A percentile compares a stretch with the other conserved stretches of the same genome.
phyloP scores from a whole-genome alignment of 2,797 vertebrate species.

The Peromyscus aztecus region DNA sequence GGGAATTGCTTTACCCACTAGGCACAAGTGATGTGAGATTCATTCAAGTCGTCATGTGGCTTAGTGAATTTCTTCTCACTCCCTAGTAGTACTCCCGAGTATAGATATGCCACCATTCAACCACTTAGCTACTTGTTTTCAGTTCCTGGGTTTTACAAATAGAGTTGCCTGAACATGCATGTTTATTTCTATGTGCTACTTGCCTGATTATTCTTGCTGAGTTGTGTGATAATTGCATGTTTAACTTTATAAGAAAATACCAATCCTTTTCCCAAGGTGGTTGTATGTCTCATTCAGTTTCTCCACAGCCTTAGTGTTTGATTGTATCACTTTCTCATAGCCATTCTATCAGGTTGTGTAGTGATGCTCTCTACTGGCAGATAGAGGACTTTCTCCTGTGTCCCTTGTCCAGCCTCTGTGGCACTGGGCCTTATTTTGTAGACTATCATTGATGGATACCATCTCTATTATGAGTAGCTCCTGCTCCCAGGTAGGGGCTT shows the following conservation, averaged over 20 bases:
- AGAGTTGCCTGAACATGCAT: constrained; percentile 24
- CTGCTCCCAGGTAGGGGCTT: neutral
- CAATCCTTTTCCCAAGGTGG: neutral
- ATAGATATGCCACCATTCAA: neutral
- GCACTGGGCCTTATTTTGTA: neutral
- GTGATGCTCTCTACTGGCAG: neutral
- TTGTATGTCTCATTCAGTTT: neutral
- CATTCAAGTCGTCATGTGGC: neutral
- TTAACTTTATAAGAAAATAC: constrained; percentile 35
- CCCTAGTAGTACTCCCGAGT: neutral
- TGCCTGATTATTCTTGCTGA: neutral
- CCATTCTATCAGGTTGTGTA: neutral
- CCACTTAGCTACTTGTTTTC: neutral
- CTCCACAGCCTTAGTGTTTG: neutral
- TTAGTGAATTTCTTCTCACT: neutral
- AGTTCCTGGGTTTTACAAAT: neutral
- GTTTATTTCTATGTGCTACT: constrained; percentile 40
- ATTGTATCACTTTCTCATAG: neutral
- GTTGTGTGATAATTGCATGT: constrained; percentile 28
- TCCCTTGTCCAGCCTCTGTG: neutral
- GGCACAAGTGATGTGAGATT: neutral
- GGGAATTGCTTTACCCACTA: constrained; percentile 1
- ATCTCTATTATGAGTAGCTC: neutral
- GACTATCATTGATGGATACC: neutral
- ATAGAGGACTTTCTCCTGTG: neutral